Conservation (phyloP, 64 coral and sea anemone genomes). For the Pachyseris speciosa region DNA sequence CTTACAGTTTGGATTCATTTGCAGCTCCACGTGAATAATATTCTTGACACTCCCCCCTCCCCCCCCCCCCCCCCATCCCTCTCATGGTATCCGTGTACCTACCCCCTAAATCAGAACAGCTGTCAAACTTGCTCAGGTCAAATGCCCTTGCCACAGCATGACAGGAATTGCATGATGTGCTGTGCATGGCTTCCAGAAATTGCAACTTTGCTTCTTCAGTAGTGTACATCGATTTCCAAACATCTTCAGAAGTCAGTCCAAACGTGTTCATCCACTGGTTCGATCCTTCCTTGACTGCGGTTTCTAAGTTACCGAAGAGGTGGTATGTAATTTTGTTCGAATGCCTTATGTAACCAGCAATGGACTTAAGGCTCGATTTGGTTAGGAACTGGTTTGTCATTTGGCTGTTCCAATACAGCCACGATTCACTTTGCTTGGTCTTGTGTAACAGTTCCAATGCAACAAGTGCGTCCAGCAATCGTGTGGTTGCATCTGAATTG, state of each 20-base stretch:
- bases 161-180: slow-evolving; percentile 10
- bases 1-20: no score
- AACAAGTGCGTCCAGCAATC: slow-evolving; percentile 47
- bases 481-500: slow-evolving; percentile 36
- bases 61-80: not conserved
- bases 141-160: slow-evolving; percentile 46
- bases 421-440: not conserved
- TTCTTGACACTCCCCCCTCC: not conserved
- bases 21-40: no score
- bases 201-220: slow-evolving; percentile 8
- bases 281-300: slow-evolving; percentile 51
- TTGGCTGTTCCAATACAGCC: slow-evolving; percentile 42
- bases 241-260: slow-evolving; percentile 2
- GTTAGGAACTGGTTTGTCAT: slow-evolving; percentile 17
- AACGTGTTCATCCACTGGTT: slow-evolving; percentile 76
- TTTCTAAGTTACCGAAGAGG: slow-evolving; percentile 38
- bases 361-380: slow-evolving; percentile 6
- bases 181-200: slow-evolving; percentile 37
- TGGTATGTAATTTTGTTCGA: slow-evolving; percentile 15
- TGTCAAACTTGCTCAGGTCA: slow-evolving; percentile 23
- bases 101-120: slow-evolving; percentile 81
- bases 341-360: not conserved
- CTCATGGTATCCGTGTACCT: not conserved
- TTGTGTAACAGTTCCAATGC: slow-evolving; percentile 57
- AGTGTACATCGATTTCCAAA: slow-evolving; percentile 6